Conservation (phyloP, 2,888 invertebrate genomes). For the Oxytorus armatus region DNA sequence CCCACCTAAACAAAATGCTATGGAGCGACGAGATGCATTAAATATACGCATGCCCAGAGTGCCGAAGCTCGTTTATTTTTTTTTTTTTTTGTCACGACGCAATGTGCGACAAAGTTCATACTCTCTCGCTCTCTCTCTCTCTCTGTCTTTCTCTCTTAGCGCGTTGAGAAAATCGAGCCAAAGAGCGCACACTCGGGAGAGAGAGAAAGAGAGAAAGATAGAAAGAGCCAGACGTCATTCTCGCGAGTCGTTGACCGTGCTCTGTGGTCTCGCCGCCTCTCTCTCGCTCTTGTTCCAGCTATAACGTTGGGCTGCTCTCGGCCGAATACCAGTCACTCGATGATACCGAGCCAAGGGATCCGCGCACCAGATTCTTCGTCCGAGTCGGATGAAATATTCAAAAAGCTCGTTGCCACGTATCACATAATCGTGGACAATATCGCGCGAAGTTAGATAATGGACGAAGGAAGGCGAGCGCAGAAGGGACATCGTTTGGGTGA, state of each 20-base stretch:
- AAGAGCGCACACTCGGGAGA: conserved; percentile 52
- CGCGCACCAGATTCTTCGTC: conserved; percentile 26
- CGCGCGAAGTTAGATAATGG: conserved; percentile 22
- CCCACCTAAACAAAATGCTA: not conserved
- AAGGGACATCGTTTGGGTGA: not conserved
- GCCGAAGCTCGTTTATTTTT: conserved; percentile 9
- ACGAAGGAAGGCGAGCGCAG: not conserved
- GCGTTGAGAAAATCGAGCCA: conserved; percentile 41
- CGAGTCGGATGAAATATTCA: conserved; percentile 41
- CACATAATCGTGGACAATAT: conserved; percentile 15
- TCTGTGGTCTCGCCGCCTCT: conserved; percentile 54
- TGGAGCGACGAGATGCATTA: not conserved
- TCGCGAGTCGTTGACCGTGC: conserved; percentile 63
- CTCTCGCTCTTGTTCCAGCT: conserved; percentile 53
- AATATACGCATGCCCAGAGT: conserved; percentile 25
- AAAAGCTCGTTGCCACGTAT: conserved; percentile 21
- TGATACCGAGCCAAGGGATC: conserved; percentile 10
- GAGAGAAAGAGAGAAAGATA: conserved; percentile 31
- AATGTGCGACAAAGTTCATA: conserved; percentile 37
- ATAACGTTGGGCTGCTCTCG: conserved; percentile 18
- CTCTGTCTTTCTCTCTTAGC: conserved; percentile 9
- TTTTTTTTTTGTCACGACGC: conserved; percentile 41
- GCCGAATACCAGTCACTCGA: conserved; percentile 29
- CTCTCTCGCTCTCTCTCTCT: not conserved
- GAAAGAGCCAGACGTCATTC: conserved; percentile 56